Percentiles rank a stretch among this genome's conserved stretches.
Conservation (phyloP, 2,797 vertebrate species). For the Harpagifer antarcticus region DNA sequence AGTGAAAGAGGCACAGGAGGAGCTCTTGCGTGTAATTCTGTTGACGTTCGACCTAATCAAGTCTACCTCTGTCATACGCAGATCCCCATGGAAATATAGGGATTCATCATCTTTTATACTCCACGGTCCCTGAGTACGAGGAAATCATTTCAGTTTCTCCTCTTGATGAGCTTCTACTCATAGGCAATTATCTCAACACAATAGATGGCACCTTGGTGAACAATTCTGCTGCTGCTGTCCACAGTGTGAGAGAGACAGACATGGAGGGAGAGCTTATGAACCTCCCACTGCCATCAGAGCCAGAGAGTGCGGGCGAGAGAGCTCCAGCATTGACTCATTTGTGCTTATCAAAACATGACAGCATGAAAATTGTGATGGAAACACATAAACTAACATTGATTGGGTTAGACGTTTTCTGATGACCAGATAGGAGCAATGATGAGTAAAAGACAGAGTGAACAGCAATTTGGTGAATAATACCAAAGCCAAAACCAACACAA, state of each 20-base stretch:
- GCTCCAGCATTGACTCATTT: slow-evolving; percentile 40
- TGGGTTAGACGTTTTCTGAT: slow-evolving; percentile 13
- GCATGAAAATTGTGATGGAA: slow-evolving; percentile 33
- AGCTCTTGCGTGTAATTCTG: slow-evolving; percentile 57
- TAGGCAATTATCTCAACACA: slow-evolving; percentile 86
- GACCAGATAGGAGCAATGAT: slow-evolving; percentile 28
- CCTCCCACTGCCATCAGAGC: slow-evolving; percentile 29
- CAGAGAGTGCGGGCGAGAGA: slow-evolving; percentile 1
- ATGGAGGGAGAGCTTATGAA: slow-evolving; percentile 21
- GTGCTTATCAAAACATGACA: slow-evolving; percentile 35
- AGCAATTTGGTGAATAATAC: slow-evolving; percentile 25
- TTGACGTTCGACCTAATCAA: slow-evolving; percentile 80
- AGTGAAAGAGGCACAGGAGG: slow-evolving; percentile 30
- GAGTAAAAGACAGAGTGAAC: slow-evolving; percentile 15
- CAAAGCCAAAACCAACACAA: slow-evolving; percentile 9
- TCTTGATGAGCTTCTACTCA: slow-evolving; percentile 88
- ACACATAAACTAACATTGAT: slow-evolving; percentile 27
- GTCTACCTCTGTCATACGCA: slow-evolving; percentile 76
- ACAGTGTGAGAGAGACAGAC: slow-evolving; percentile 48
- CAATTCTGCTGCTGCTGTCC: slow-evolving; percentile 72
- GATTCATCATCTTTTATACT: slow-evolving; percentile 87
- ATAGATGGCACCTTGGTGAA: slow-evolving; percentile 81
- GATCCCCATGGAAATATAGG: slow-evolving; percentile 85
- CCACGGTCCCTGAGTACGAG: slow-evolving; percentile 79
- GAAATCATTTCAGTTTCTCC: slow-evolving; percentile 88